Evolutionary conservation across 1,140 invertebrate genomes (phyloP).

Genomic region (Harpegnathos saltator): DNA sequence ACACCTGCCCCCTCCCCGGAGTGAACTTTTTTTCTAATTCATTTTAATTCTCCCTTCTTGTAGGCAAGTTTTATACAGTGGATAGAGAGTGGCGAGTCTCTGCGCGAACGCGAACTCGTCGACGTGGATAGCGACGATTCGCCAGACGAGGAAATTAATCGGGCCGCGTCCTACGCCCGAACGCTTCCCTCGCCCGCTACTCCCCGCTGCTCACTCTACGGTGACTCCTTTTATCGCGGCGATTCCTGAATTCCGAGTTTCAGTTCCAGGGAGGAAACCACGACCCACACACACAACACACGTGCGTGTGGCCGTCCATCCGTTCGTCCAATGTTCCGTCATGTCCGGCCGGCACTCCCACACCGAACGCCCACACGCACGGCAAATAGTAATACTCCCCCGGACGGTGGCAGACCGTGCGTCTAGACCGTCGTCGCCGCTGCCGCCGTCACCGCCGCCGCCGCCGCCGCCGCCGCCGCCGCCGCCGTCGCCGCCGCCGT

Average conservation of each 20-base stretch:
- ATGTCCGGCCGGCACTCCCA: constrained; percentile 75
- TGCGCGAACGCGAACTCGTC: constrained; percentile 15
- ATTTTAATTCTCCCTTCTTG: not conserved
- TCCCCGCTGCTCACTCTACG: not conserved
- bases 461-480: not conserved
- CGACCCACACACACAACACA: constrained; percentile 49
- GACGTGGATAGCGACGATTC: not conserved
- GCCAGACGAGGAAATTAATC: constrained; percentile 32
- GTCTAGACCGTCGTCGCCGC: constrained; percentile 59
- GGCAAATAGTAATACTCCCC: constrained; percentile 69
- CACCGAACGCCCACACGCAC: constrained; percentile 68
- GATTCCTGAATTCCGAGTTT: constrained; percentile 44
- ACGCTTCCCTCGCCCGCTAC: not conserved
- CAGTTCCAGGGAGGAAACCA: constrained; percentile 64
- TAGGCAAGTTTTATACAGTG: no score
- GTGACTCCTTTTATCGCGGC: constrained; percentile 36
- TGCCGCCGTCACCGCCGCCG: no score
- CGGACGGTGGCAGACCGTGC: constrained; percentile 52
- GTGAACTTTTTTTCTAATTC: constrained; percentile 1
- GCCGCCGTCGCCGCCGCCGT: no score
- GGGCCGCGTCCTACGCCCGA: constrained; percentile 11
- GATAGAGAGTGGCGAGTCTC: constrained; percentile 1
- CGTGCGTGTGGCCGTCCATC: constrained; percentile 59
- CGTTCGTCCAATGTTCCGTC: constrained; percentile 60
- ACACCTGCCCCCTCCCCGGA: not conserved